Evolutionary conservation across 2,888 invertebrate genomes (phyloP).

Genomic region (Eristalis intricaria): DNA sequence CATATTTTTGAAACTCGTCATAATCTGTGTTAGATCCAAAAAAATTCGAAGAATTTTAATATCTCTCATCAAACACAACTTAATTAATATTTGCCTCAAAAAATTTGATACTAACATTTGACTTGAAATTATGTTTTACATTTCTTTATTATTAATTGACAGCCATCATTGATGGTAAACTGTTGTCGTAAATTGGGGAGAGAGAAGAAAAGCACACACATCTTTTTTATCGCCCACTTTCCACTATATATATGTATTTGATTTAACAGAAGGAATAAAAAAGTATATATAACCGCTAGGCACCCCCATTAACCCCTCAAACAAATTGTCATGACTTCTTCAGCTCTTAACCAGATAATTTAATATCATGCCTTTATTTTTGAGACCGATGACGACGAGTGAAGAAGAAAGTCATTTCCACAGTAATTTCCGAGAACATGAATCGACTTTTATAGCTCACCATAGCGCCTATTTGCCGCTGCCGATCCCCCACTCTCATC

Average conservation of each 20-base stretch:
- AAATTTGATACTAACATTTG: slow-evolving; percentile 29
- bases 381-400: slow-evolving; percentile 5
- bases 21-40: not conserved
- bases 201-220: not conserved
- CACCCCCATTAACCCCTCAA: slow-evolving; percentile 7
- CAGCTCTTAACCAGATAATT: slow-evolving; percentile 35
- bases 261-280: not conserved
- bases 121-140: slow-evolving; percentile 31
- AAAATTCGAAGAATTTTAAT: slow-evolving; percentile 8
- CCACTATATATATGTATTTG: not conserved
- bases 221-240: slow-evolving; percentile 12
- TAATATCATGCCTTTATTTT: slow-evolving; percentile 43
- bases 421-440: slow-evolving; percentile 49
- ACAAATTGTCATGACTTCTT: slow-evolving; percentile 27
- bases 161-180: slow-evolving; percentile 33
- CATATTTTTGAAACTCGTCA: not conserved
- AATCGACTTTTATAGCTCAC: slow-evolving; percentile 49
- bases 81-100: slow-evolving; percentile 16
- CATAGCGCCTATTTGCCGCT: not conserved
- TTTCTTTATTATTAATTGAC: slow-evolving; percentile 37
- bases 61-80: not conserved
- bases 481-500: not conserved
- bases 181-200: slow-evolving; percentile 25
- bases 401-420: slow-evolving; percentile 41
- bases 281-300: slow-evolving; percentile 31